Percentiles rank a stretch among this genome's conserved stretches.
Conservation (phyloP, 2,113 vertebrate species). For the Ptychochromis oligacanthus region DNA sequence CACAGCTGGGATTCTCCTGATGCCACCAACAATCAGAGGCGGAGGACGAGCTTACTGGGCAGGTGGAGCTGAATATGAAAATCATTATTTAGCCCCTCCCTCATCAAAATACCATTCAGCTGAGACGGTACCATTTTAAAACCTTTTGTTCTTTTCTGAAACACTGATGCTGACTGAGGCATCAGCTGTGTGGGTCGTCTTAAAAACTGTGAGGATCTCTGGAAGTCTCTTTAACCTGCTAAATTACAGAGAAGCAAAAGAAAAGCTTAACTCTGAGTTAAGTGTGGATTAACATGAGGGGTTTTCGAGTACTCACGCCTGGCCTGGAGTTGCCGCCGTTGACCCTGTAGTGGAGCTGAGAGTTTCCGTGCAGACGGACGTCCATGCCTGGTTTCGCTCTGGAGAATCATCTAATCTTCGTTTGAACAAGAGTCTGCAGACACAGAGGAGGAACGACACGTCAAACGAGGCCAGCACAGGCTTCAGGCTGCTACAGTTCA, state of each 20-base stretch:
- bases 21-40: too few species aligned
- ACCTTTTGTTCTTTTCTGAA: too few species aligned
- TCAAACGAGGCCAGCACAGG: background rate
- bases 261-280: background rate
- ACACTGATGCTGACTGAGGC: too few species aligned
- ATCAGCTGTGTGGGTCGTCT: too few species aligned
- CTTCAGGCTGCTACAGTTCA: background rate
- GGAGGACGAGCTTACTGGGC: too few species aligned
- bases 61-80: too few species aligned
- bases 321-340: constrained; percentile 56
- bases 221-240: background rate
- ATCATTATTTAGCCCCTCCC: too few species aligned
- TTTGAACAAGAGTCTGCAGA: constrained; percentile 19
- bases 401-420: constrained; percentile 27
- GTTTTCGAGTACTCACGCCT: constrained; percentile 15
- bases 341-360: constrained; percentile 53
- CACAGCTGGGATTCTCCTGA: too few species aligned
- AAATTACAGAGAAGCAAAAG: background rate
- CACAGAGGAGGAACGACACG: background rate
- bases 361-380: constrained; percentile 57
- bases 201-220: too few species aligned
- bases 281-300: background rate
- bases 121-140: too few species aligned
- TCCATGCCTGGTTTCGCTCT: constrained; percentile 62
- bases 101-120: too few species aligned